A percentile compares a stretch with the other conserved stretches of the same genome.
These are phyloP conservation scores for Leptarthrus brevirostris DNA, from an alignment of 2,888 invertebrate genomes.

Conservation along the genomic window DNA sequence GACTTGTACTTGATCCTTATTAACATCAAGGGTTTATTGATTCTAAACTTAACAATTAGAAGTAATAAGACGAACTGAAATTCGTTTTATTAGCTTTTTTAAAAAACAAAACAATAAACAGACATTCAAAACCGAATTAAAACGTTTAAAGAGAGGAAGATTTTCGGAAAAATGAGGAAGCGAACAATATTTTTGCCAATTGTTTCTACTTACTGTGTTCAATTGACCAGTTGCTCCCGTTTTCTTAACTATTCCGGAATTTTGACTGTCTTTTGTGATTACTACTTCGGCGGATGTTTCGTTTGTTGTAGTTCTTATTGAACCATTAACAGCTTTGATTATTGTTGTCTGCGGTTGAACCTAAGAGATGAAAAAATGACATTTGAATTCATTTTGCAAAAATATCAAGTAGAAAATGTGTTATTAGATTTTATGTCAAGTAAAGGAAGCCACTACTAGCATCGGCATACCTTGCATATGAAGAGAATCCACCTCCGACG, in stretches of 20 bases:
- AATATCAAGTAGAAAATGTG: no score
- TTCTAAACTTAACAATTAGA: constrained; percentile 6
- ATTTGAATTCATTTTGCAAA: no score
- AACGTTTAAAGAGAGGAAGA: background rate
- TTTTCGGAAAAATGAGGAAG: background rate
- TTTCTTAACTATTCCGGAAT: constrained; percentile 65
- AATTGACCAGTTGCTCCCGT: constrained; percentile 57
- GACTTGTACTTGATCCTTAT: constrained; percentile 39
- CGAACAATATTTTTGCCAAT: no score
- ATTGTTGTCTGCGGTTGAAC: constrained; percentile 18
- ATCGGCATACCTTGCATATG: no score
- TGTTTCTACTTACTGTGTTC: constrained; percentile 57
- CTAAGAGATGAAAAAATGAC: constrained; percentile 16
- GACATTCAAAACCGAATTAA: background rate
- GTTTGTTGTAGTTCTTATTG: constrained; percentile 52
- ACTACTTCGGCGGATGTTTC: constrained; percentile 64
- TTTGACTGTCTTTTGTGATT: constrained; percentile 63
- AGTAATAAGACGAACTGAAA: background rate
- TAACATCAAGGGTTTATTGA: constrained; percentile 37
- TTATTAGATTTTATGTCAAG: no score
- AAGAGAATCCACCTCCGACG: no score
- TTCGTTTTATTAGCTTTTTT: background rate
- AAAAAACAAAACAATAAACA: background rate
- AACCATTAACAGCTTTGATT: constrained; percentile 62
- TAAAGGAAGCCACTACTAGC: no score